Base-by-base conservation (phyloP, 2,113 vertebrate genomes). In the Pseudopodoces humilis region DNA sequence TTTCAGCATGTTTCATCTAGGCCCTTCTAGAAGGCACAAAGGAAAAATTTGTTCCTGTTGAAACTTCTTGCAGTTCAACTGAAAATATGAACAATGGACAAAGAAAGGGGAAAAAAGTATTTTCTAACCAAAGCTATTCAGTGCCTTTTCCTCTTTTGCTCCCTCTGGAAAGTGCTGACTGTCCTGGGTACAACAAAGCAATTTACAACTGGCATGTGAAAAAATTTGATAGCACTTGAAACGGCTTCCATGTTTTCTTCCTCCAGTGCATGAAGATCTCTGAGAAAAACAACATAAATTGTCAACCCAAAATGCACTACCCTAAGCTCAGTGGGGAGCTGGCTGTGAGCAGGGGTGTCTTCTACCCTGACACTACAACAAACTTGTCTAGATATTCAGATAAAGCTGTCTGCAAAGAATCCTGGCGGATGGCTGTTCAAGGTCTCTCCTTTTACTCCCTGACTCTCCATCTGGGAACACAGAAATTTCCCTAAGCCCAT, bases 401-500 rank as follows among this genome's bases (percentile, higher is more conserved):
- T 84, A 94, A 90, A 95, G 69, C 64, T 84, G 76, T 68, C 80
- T 91, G 86, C 22, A 3, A 76, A 3, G 2, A 92, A 87, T 84
- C 46, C 83, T 78, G 62, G 65, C 43, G 58, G 80, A 86, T 5
- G 30, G 43, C 78, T 87, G 43, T 63, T 92, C 82, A 94, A 92
- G 62, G 75, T 83, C 41, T 92, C 47, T 74, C 43, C 55, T 68
- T 95, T 85, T 63, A 55, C 76, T 88, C 67, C 30, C 41, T 70
- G 53, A 58, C 56, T 76, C 64, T 64, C 88, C 86, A 91, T 76
- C 75, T 92, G 82, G 55, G 71, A 95, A 35, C 49, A 56, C 44
- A 95, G 75, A 95, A 69, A 92, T 79, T 83, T 97, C 80, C 83
- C 70, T 81, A 94, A 90, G 69, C 84, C 53, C 72, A 47, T 74